Percentiles rank a stretch among this genome's conserved stretches.
Conservation (phyloP, 1,140 invertebrate genomes). For the Meteorus sp. region DNA sequence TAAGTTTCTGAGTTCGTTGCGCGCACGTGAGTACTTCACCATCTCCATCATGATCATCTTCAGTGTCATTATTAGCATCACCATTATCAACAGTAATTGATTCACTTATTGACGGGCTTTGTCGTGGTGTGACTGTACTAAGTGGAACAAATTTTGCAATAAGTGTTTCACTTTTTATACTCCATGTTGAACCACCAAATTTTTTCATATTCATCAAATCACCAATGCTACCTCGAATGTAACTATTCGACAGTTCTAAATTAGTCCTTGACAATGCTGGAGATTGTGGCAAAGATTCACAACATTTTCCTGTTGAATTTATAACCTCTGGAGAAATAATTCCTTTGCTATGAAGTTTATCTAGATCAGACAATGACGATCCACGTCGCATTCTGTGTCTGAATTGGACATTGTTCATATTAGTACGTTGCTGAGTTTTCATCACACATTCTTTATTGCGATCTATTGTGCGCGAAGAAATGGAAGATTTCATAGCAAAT, state of each 20-base stretch:
- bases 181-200: conserved; percentile 70
- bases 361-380: conserved; percentile 72
- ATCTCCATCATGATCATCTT: conserved; percentile 48
- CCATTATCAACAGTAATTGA: conserved; percentile 38
- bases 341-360: conserved; percentile 60
- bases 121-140: conserved; percentile 67
- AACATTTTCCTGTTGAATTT: conserved; percentile 58
- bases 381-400: conserved; percentile 63
- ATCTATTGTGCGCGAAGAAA: conserved; percentile 49
- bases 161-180: conserved; percentile 66
- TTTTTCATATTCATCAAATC: conserved; percentile 77
- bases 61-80: conserved; percentile 48
- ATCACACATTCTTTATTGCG: conserved; percentile 39
- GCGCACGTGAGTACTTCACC: conserved; percentile 44
- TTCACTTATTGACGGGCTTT: conserved; percentile 47
- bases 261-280: conserved; percentile 60
- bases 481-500: conserved; percentile 63
- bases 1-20: conserved; percentile 68
- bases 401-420: conserved; percentile 45
- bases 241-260: conserved; percentile 51
- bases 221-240: conserved; percentile 69
- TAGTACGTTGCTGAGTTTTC: conserved; percentile 35
- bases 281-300: conserved; percentile 60
- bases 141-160: conserved; percentile 71
- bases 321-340: conserved; percentile 54